phyloP scores from a whole-genome alignment of 2,113 vertebrate genomes.

The Erpornis zantholeuca region DNA sequence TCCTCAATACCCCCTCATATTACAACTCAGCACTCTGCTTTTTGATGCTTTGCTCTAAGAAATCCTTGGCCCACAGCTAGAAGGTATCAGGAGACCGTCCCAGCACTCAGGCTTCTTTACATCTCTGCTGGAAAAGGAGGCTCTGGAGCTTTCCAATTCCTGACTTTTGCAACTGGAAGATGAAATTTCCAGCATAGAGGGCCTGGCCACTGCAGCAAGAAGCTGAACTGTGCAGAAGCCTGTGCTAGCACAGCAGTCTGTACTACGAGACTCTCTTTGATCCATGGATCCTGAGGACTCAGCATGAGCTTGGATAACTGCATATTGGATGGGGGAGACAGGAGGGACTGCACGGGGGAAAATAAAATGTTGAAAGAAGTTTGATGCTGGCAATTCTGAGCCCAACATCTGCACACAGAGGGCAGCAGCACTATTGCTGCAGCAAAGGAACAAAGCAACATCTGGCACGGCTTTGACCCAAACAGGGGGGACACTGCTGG shows the following conservation, averaged over 20 bases:
- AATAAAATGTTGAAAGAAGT: not conserved
- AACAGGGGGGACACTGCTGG: not conserved
- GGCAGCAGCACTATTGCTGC: not conserved
- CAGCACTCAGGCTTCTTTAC: not conserved
- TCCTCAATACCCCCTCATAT: not conserved
- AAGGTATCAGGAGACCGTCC: not conserved
- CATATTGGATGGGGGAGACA: not conserved
- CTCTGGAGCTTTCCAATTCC: not conserved
- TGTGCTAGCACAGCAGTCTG: not conserved
- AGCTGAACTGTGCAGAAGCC: not conserved
- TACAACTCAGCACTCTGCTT: not conserved
- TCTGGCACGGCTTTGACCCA: not conserved
- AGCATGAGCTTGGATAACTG: not conserved
- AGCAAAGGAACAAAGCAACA: not conserved
- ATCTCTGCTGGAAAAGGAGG: not conserved
- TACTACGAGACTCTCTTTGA: rapidly evolving
- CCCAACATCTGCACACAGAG: not conserved
- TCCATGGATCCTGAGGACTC: not conserved
- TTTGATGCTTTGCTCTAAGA: not conserved
- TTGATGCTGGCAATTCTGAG: not conserved
- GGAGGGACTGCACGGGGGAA: not conserved
- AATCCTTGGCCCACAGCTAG: not conserved
- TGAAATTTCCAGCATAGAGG: not conserved
- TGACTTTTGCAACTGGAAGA: not conserved
- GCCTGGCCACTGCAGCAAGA: not conserved